Percentiles rank a stretch among this genome's conserved stretches.
phyloP scores from a whole-genome alignment of 1,140 invertebrate species.

The Oreohelix idahoensis region DNA sequence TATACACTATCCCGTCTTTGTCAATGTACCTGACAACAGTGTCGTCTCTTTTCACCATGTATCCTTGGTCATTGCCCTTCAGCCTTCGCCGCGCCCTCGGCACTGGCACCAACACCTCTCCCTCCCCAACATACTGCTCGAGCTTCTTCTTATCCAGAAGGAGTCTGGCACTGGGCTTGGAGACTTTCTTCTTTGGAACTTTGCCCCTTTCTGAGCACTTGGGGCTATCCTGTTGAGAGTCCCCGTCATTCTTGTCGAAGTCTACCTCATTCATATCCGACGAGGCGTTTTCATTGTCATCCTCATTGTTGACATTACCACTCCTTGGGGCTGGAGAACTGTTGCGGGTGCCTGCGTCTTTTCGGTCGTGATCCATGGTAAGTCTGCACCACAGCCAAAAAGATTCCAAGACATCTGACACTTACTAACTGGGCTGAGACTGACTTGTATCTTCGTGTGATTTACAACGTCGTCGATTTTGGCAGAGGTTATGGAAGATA shows the following conservation, averaged over 20 bases:
- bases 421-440: too few species aligned
- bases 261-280: slow-evolving; percentile 37
- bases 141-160: slow-evolving; percentile 28
- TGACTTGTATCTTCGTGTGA: too few species aligned
- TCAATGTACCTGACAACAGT: slow-evolving; percentile 32
- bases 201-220: slow-evolving; percentile 2
- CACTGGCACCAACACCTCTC: slow-evolving; percentile 33
- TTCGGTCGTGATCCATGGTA: neutral
- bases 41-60: slow-evolving; percentile 37
- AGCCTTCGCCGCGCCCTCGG: slow-evolving; percentile 31
- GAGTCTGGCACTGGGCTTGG: neutral
- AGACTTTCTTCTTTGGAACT: neutral
- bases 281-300: slow-evolving; percentile 31
- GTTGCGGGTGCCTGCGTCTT: neutral
- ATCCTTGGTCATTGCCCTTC: slow-evolving; percentile 31
- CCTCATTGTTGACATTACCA: neutral
- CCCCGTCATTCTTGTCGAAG: slow-evolving; percentile 15
- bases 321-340: neutral
- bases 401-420: too few species aligned
- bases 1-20: slow-evolving; percentile 36
- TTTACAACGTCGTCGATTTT: too few species aligned
- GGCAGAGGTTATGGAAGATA: too few species aligned
- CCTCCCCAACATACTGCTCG: slow-evolving; percentile 33
- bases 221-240: neutral
- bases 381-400: too few species aligned